Conservation (phyloP, 2,113 vertebrate genomes). For the Syngnathus typhle region DNA sequence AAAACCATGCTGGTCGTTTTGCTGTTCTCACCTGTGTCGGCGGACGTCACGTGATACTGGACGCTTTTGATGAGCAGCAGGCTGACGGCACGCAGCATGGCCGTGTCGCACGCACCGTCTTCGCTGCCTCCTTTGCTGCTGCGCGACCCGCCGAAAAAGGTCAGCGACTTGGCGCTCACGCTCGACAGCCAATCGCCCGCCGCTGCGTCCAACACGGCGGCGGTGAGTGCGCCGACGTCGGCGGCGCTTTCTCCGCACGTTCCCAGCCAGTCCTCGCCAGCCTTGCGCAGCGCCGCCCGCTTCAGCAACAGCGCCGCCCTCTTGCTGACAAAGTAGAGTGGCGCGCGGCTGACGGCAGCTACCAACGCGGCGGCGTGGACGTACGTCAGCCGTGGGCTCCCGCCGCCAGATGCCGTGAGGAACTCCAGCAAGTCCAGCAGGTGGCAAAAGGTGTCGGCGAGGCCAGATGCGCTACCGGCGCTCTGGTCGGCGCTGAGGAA, state of each 20-base stretch:
- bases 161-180: not conserved
- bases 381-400: not conserved
- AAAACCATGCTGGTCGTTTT: no score
- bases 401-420: not conserved
- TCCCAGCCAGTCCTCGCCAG: slow-evolving; percentile 7
- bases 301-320: not conserved
- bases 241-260: not conserved
- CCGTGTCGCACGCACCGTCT: not conserved
- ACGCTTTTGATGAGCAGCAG: slow-evolving; percentile 6
- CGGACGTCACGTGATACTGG: not conserved
- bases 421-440: slow-evolving; percentile 6
- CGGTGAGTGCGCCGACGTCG: not conserved
- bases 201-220: not conserved
- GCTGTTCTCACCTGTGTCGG: not conserved
- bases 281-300: not conserved
- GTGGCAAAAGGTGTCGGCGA: not conserved
- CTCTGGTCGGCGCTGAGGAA: not conserved
- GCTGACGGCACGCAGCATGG: slow-evolving; percentile 5
- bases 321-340: slow-evolving; percentile 1
- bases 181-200: slow-evolving; percentile 2
- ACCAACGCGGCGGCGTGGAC: not conserved
- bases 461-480: not conserved
- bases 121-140: no score
- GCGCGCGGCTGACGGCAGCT: not conserved
- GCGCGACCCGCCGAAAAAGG: slow-evolving; percentile 3